Percentiles rank a stretch among this genome's conserved stretches.
phyloP scores from a whole-genome alignment of 2,113 vertebrate species.

The Pollimyrus isidori region DNA sequence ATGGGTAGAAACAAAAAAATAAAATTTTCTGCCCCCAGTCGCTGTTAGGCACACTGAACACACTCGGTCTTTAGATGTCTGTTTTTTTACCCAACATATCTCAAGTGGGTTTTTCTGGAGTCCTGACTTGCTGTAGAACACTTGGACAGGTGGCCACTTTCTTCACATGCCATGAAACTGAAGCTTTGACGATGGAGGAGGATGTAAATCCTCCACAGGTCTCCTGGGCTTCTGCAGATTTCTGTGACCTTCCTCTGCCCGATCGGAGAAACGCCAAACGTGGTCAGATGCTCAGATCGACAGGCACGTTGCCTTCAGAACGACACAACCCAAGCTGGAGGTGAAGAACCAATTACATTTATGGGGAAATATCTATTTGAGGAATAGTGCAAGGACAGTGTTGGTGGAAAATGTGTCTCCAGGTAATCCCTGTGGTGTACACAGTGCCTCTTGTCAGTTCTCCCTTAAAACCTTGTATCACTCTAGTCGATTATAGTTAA shows the following conservation, averaged over 20 bases:
- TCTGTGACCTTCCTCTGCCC: not conserved
- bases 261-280: not conserved
- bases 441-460: not conserved
- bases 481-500: not conserved
- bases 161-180: not conserved
- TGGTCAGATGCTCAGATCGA: not conserved
- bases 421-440: not conserved
- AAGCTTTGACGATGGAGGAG: not conserved
- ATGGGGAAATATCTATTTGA: not conserved
- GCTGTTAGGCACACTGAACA: not conserved
- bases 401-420: not conserved
- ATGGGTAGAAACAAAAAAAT: not conserved
- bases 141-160: not conserved
- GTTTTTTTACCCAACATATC: not conserved
- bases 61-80: not conserved
- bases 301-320: not conserved
- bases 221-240: not conserved
- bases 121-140: not conserved
- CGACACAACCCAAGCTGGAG: not conserved
- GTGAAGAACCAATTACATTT: not conserved
- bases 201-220: not conserved
- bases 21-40: not conserved
- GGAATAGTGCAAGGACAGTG: not conserved
- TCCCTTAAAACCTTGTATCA: not conserved
- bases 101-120: not conserved